Base-by-base conservation (phyloP, 1,140 invertebrate species). In the Wasmannia auropunctata region DNA sequence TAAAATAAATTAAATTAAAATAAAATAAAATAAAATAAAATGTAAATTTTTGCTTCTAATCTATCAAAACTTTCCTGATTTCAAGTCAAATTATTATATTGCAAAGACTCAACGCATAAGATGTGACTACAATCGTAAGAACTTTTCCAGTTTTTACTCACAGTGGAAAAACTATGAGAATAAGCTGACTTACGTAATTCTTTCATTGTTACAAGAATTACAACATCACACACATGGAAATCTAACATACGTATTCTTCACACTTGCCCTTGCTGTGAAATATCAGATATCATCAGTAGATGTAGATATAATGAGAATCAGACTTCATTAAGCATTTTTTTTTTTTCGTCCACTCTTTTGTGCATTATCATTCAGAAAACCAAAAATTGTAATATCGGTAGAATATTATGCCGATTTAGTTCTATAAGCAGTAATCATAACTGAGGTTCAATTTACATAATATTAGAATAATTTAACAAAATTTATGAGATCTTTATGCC, bases 161-260 rank as follows among this genome's bases (percentile, higher is more conserved):
- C 37, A 14, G 8, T 34, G 40, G 25, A 58, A 69, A 74, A 83
- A 43, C 31, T 34, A 37, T 83, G 79, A 83, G 79, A 74, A n/a
- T n/a, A n/a, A 83, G 25, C 14, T 19, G 14, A 37, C n/a, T 83
- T 83, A 60, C 28, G 51, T 72, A 72, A 79, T 72, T 72, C 11
- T 43, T 74, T 83, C 40, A 83, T 83, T 83, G 79, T 83, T 83
- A 34, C 14, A 58, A 43, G 40, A 58, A 83, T 81, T 70, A 81
- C 67, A 56, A 81, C 37, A 74, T 51, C 14, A 8, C 22, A 31
- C 14, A 19, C 28, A 19, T 72, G 37, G 25, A 81, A 58, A 60
- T 58, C 14, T 56, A 72, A 28, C 43, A 22, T 28, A 67, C 34
- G 10, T 74, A 43, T 72, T 60, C 72, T 46, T 83, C 31, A 46